Base-by-base conservation (phyloP, 2,888 invertebrate genomes). In the Calameuta filiformis region DNA sequence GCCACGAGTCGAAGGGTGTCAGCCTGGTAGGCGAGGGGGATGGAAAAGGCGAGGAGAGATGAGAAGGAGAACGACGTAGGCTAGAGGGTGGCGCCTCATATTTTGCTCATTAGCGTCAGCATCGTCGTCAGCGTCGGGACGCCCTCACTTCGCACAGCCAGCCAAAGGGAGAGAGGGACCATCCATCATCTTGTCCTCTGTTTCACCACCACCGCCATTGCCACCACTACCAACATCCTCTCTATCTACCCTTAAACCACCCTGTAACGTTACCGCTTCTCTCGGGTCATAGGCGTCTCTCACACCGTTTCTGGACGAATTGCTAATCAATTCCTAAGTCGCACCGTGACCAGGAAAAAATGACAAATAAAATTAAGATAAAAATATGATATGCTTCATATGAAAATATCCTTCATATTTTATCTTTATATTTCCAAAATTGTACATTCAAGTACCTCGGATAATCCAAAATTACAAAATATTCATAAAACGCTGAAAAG, bases 71-170 rank as follows among this genome's bases (percentile, higher is more conserved):
- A 71, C 77, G 79, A 80, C 78, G 75, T 82, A 80, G 82, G 81
- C 83, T 56, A 69, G 85, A 86, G 88, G 88, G 86, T 88, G 89
- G 89, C 89, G 90, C 90, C 90, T 90, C 90, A 90, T 91, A 90
- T 91, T 91, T 91, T 91, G 90, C 91, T 91, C 91, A 91, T 91
- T 91, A 91, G 91, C 90, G 91, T 90, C 89, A 89, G 90, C 90
- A 87, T 88, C 89, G 89, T 88, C 89, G 89, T 89, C 87, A 89
- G 88, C 89, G 88, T 87, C 88, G 87, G 86, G 89, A 88, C 88
- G 87, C 87, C 88, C 89, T 89, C 87, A 85, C 86, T 86, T 88
- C 85, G 85, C 87, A 83, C 83, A 83, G 81, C 83, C 73, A 80
- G 76, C 73, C 76, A 74, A 79, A 35, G 75, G 79, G 56, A 56